These are phyloP conservation scores for Hylaeus volcanicus DNA, from an alignment of 1,140 invertebrate genomes.

Conservation along the genomic window DNA sequence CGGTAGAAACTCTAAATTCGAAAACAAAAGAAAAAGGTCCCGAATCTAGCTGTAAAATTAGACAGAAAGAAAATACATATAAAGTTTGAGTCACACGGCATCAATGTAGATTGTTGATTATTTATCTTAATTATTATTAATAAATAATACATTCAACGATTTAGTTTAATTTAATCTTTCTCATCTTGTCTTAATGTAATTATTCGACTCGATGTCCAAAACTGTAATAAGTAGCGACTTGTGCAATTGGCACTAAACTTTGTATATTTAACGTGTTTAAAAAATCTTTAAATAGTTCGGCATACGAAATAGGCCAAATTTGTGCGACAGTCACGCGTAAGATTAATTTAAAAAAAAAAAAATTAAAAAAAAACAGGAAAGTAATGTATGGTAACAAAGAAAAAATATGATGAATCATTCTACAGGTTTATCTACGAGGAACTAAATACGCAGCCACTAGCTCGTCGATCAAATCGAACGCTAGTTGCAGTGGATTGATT, in stretches of 20 bases:
- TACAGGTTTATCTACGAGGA: not conserved
- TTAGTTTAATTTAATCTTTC: constrained; percentile 54
- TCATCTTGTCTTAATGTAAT: constrained; percentile 24
- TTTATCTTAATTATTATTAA: constrained; percentile 64
- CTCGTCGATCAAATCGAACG: not conserved
- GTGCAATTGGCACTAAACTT: not conserved
- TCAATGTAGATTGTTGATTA: constrained; percentile 61
- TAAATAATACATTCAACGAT: constrained; percentile 59
- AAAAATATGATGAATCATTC: not conserved
- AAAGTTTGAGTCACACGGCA: constrained; percentile 37
- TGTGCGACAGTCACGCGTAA: constrained; percentile 6
- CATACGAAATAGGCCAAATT: constrained; percentile 2
- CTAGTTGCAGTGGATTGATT: not conserved
- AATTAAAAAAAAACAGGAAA: too few relatives aligned
- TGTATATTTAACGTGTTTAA: constrained; percentile 7
- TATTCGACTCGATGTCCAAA: constrained; percentile 20
- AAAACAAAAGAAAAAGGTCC: constrained; percentile 10
- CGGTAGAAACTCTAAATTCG: constrained; percentile 3
- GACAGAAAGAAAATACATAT: not conserved
- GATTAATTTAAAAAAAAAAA: not conserved
- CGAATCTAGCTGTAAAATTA: constrained; percentile 33
- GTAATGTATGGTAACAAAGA: not conserved
- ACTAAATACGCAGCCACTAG: not conserved
- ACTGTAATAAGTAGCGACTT: not conserved
- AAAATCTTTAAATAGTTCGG: not conserved